These are phyloP conservation scores for Erebia aethiops DNA, from an alignment of 2,888 invertebrate species.

Conservation along the genomic window DNA sequence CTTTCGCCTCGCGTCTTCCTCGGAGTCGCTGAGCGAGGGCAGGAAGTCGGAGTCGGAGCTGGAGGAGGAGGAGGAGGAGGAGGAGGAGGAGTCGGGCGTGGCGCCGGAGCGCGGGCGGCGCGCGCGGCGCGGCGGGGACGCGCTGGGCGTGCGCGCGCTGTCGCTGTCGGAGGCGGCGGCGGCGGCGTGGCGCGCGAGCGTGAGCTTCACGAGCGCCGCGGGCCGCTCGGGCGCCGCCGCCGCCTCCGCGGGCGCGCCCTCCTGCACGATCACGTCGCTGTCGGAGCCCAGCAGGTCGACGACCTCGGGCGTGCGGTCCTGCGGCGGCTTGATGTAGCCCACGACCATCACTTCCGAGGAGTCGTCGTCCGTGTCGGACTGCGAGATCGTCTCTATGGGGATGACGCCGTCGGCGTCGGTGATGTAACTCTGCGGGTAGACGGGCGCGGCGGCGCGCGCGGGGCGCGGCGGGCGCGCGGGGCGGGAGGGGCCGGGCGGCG, in stretches of 20 bases:
- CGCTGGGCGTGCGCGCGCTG: constrained; percentile 51
- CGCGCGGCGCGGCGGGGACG: constrained; percentile 38
- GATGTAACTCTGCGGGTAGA: constrained; percentile 53
- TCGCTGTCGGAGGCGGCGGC: constrained; percentile 45
- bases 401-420: constrained; percentile 55
- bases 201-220: constrained; percentile 46
- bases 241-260: constrained; percentile 49
- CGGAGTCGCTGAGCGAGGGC: constrained; percentile 27
- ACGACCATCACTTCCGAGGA: constrained; percentile 84
- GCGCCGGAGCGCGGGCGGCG: constrained; percentile 27
- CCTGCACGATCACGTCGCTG: constrained; percentile 74
- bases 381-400: constrained; percentile 75
- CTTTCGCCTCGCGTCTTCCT: constrained; percentile 39
- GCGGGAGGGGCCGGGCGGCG: constrained; percentile 53
- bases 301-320: constrained; percentile 86
- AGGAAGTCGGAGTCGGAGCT: constrained; percentile 26
- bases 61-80: constrained; percentile 23
- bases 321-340: constrained; percentile 86
- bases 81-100: constrained; percentile 36
- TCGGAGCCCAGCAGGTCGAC: constrained; percentile 84
- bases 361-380: constrained; percentile 75
- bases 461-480: constrained; percentile 52
- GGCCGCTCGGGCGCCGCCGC: constrained; percentile 10
- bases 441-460: constrained; percentile 52
- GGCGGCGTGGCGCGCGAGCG: constrained; percentile 51